These are phyloP conservation scores for Brachylomia viminalis DNA, from an alignment of 2,888 invertebrate genomes.

Conservation along the genomic window DNA sequence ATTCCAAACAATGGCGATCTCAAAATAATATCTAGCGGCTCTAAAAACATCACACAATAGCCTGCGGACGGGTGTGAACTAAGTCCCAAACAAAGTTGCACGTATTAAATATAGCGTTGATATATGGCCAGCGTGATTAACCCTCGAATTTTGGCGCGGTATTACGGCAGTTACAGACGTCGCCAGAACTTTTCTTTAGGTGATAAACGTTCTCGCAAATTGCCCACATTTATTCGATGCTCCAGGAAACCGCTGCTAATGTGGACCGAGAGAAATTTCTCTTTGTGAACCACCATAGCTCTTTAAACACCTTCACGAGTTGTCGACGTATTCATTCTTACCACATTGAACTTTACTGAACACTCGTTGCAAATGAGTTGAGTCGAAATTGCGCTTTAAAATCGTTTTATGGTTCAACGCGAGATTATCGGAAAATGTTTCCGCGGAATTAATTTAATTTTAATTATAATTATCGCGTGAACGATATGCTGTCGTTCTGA, in stretches of 20 bases:
- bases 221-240: conserved; percentile 87
- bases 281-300: conserved; percentile 73
- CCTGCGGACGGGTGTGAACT: conserved; percentile 65
- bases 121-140: conserved; percentile 84
- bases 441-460: conserved; percentile 77
- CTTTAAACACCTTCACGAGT: conserved; percentile 68
- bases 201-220: conserved; percentile 89
- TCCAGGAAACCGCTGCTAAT: conserved; percentile 84
- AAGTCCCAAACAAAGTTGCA: conserved; percentile 80
- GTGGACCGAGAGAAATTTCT: conserved; percentile 79
- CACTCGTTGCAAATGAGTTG: conserved; percentile 79
- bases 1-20: conserved; percentile 58
- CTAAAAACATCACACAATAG: conserved; percentile 66
- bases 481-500: conserved; percentile 71
- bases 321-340: conserved; percentile 75
- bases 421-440: conserved; percentile 78
- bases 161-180: conserved; percentile 86
- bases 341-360: conserved; percentile 78
- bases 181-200: conserved; percentile 89
- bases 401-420: conserved; percentile 78
- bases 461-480: conserved; percentile 77
- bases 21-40: conserved; percentile 65
- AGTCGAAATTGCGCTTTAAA: conserved; percentile 77
- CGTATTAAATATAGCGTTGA: conserved; percentile 85
- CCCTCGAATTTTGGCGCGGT: conserved; percentile 83